A percentile compares a stretch with the other conserved stretches of the same genome.
Evolutionary conservation across 2,888 invertebrate species (phyloP).

Genomic region (Sylvicola cinctus): DNA sequence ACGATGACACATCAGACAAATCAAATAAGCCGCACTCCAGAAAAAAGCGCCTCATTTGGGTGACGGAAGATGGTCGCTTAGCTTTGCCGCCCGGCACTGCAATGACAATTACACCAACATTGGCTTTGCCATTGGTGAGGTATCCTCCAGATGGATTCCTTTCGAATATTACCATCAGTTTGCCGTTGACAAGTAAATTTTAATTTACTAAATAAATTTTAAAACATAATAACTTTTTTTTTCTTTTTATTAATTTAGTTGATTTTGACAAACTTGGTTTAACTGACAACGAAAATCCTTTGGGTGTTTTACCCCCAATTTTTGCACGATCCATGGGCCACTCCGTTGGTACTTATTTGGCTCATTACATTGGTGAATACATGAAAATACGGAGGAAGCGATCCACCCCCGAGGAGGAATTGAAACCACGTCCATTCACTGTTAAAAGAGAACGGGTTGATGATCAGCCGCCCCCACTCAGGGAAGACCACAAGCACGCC

Average conservation of each 20-base stretch:
- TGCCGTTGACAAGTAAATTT: constrained; percentile 65
- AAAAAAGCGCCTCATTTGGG: constrained; percentile 66
- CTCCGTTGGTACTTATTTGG: constrained; percentile 38
- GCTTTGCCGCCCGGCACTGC: constrained; percentile 69
- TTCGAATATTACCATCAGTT: constrained; percentile 63
- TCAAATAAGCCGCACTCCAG: constrained; percentile 40
- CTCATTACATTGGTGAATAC: constrained; percentile 52
- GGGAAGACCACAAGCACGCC: constrained; percentile 27
- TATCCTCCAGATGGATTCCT: constrained; percentile 72
- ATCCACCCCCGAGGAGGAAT: constrained; percentile 11
- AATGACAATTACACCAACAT: constrained; percentile 56
- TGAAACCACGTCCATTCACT: no score
- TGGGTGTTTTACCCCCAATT: constrained; percentile 56
- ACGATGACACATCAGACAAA: background rate
- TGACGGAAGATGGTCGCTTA: constrained; percentile 64
- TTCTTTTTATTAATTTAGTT: constrained; percentile 30
- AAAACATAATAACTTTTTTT: constrained; percentile 4
- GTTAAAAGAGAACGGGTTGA: constrained; percentile 21
- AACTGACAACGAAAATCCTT: constrained; percentile 76
- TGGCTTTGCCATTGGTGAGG: constrained; percentile 62
- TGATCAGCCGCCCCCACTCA: constrained; percentile 24
- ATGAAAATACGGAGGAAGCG: constrained; percentile 37
- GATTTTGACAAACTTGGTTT: constrained; percentile 68
- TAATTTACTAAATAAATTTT: background rate
- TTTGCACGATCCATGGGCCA: constrained; percentile 57